Base-by-base conservation (phyloP, 2,888 invertebrate species). In the Pristionchus entomophagus region DNA sequence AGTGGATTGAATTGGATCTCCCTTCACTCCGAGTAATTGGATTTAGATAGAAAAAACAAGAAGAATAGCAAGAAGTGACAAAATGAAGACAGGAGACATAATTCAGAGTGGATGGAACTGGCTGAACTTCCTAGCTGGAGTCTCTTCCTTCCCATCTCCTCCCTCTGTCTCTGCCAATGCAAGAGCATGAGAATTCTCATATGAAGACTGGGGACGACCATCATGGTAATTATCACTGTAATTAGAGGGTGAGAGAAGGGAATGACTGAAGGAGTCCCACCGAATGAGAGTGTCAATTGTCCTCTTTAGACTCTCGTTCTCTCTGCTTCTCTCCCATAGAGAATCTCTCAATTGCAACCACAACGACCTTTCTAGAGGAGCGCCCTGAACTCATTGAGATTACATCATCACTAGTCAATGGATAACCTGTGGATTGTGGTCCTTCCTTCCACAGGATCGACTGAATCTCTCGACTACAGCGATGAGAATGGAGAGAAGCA, bases 341-440 rank as follows among this genome's bases (percentile, higher is more conserved):
- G 83, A 59, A 83, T 83, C 83, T 12, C 83, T 38, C 26, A 83
- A 49, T 49, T 65, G 49, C 45, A 59, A 14, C 83, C 83, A 83
- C 4, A 83, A 19, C 17, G 45, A 45, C 45, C 83, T 38, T 29
- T 65, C 65, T 19, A 83, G 10, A 19, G 65, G 45, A 29, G 83
- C 29, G 14, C 26, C 26, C 83, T 83, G 29, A 82, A 80, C 5
- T 22, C 41, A 26, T 26, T 10, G 26, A n/a, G n/a, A 29, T 32
- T 80, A 0, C 19, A 45, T 45, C 32, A 12, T 12, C 19, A 2
- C 10, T 29, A 29, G 5, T n/a, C 41, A 73, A 73, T 65, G 29
- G 5, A 10, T 73, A n/a, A 83, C 83, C 83, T 45, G 41, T 65
- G 38, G 17, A 35, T 62, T 65, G 4, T 83, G 19, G 41, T 29